phyloP scores from a whole-genome alignment of 1,140 invertebrate species.

The Drosophila malerkotliana region DNA sequence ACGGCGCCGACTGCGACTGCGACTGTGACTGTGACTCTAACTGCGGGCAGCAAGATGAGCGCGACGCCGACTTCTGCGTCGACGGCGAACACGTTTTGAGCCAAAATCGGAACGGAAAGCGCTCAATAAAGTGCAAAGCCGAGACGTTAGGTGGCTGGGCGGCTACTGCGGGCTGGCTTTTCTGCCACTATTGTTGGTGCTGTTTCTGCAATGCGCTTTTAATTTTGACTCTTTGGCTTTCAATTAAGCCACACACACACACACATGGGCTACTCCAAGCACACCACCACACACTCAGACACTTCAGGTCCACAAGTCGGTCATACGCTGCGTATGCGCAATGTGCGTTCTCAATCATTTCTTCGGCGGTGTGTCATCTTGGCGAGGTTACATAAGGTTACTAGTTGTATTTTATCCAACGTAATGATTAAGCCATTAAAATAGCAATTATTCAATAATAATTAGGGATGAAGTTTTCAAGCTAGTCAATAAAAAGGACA shows the following conservation, averaged over 20 bases:
- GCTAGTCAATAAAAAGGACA: no score
- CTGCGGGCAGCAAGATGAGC: conserved; percentile 5
- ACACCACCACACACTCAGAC: neutral
- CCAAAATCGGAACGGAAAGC: conserved; percentile 53
- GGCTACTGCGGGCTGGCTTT: conserved; percentile 12
- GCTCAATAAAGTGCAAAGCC: conserved; percentile 78
- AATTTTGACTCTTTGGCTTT: conserved; percentile 69
- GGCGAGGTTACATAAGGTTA: conserved; percentile 17
- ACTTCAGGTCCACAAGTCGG: conserved; percentile 6
- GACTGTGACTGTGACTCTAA: neutral
- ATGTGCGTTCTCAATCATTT: conserved; percentile 44
- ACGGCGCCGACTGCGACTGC: conserved; percentile 5
- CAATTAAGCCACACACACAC: conserved; percentile 56
- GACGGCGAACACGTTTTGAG: conserved; percentile 68
- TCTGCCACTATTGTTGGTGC: conserved; percentile 31
- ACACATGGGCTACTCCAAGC: neutral
- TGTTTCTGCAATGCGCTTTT: conserved; percentile 73
- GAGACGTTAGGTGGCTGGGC: conserved; percentile 49
- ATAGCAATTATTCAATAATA: no score
- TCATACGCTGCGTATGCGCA: conserved; percentile 50
- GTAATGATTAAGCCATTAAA: no score
- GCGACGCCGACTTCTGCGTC: conserved; percentile 4
- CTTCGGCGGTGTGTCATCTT: conserved; percentile 2
- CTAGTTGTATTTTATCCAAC: no score
- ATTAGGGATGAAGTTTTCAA: no score